Evolutionary conservation across 2,797 vertebrate genomes (phyloP), one percentile per base, ranked within the genome.

Genomic region (Phrynocephalus vlangalii): DNA sequence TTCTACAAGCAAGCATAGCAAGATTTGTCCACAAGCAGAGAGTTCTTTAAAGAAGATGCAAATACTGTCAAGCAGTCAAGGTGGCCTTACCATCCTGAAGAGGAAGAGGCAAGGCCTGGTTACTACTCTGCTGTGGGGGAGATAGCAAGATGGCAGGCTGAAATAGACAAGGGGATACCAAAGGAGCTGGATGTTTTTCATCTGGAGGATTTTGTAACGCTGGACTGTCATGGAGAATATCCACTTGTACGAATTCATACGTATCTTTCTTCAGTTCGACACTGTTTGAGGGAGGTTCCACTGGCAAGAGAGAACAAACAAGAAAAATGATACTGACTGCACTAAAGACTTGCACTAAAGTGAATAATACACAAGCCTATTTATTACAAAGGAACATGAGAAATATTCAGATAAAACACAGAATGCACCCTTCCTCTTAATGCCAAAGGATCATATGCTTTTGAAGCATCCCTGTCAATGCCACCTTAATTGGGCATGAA

Each of bases 111-210:
- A 94, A 89, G 24, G 94, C 92, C 10, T 93, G 94, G 90, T 89
- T 96, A 94, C 96, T 96, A 86, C 95, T 97, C 94, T 98, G 98
- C 38, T 92, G 97, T 28, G 98, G 98, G 0, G 98, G 98, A 8
- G 98, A 98, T 85, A 98, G 96, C 85, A 98, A 88, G 72, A 99
- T 95, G 24, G 98, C 98, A n/a, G 97, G 95, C 86, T 96, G 95
- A 83, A 96, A 96, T 26, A 94, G 0, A 5, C 87, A 95, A 82
- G 84, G 44, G 67, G 86, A 94, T 68, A 92, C 94, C 89, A n/a
- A 92, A 52, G 75, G 22, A 11, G 5, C 50, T 28, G 82, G 85
- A 56, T 78, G 88, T 90, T 66, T 67, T 80, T 92, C 3, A 63
- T 73, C 89, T n/a, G 92, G 75, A 2, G 81, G 56, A 33, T 71